These are phyloP conservation scores for Maniola jurtina DNA, from an alignment of 1,140 invertebrate species.

Conservation along the genomic window DNA sequence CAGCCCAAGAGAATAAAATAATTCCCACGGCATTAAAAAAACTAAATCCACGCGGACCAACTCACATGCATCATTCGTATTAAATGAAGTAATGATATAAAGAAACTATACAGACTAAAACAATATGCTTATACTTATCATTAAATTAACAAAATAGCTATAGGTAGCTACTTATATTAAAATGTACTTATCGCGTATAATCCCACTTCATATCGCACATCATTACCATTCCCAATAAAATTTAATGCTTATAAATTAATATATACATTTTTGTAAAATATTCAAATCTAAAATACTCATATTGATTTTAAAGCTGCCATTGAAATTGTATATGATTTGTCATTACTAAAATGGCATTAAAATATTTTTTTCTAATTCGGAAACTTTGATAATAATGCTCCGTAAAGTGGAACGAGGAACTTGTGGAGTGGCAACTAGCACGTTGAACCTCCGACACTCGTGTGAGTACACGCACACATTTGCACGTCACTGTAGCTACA, in stretches of 20 bases:
- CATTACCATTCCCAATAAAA: not conserved
- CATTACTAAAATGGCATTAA: constrained; percentile 16
- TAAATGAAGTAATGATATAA: too few species aligned
- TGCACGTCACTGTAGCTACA: not conserved
- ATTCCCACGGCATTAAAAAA: too few species aligned
- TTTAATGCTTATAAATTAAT: not conserved
- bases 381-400: constrained; percentile 73
- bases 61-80: too few species aligned
- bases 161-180: not conserved
- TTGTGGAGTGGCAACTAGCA: constrained; percentile 72
- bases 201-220: not conserved
- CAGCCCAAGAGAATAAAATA: too few species aligned
- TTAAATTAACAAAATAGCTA: not conserved
- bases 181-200: not conserved
- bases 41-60: too few species aligned
- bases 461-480: constrained; percentile 43
- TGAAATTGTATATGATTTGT: not conserved
- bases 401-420: constrained; percentile 78
- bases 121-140: too few species aligned
- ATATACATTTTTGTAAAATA: not conserved
- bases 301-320: not conserved
- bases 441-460: constrained; percentile 61
- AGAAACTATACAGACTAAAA: too few species aligned
- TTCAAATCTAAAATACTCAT: not conserved
- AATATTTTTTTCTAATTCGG: constrained; percentile 42